Evolutionary conservation across 2,113 vertebrate genomes (phyloP).

Genomic region (Dunckerocampus dactyliophorus): DNA sequence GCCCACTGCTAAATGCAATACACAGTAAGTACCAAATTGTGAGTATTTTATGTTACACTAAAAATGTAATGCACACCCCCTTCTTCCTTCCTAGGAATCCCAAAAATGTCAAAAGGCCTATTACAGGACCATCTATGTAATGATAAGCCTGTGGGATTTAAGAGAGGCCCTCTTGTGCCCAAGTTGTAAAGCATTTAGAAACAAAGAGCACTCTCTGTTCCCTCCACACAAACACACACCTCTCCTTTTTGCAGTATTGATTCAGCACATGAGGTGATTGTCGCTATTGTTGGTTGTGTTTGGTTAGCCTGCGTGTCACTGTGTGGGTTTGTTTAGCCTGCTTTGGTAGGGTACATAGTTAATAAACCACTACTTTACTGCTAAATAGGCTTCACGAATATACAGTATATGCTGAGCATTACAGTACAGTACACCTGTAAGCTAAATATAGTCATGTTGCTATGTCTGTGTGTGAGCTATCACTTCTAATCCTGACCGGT

Average conservation of each 20-base stretch:
- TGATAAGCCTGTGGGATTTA: constrained; percentile 55
- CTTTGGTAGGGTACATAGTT: constrained; percentile 31
- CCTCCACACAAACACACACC: constrained; percentile 41
- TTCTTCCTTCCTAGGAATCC: constrained; percentile 56
- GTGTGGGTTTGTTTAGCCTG: constrained; percentile 52
- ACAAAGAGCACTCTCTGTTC: constrained; percentile 65
- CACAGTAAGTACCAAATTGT: background rate
- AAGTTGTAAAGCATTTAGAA: constrained; percentile 57
- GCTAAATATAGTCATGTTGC: background rate
- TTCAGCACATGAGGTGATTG: constrained; percentile 37
- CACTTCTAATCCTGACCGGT: no score
- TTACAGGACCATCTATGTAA: constrained; percentile 54
- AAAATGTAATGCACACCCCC: background rate
- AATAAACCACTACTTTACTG: constrained; percentile 34
- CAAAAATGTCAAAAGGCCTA: constrained; percentile 64
- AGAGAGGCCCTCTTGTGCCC: constrained; percentile 22
- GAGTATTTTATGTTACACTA: background rate
- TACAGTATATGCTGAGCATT: background rate
- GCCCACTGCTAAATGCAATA: background rate
- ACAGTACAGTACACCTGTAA: background rate
- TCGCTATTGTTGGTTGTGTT: constrained; percentile 21
- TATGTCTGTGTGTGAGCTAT: background rate
- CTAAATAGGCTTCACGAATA: constrained; percentile 27
- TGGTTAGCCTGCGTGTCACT: constrained; percentile 49
- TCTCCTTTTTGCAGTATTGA: constrained; percentile 51